Evolutionary conservation across 2,797 vertebrate genomes (phyloP).

Genomic region (Dendrocincla fuliginosa): DNA sequence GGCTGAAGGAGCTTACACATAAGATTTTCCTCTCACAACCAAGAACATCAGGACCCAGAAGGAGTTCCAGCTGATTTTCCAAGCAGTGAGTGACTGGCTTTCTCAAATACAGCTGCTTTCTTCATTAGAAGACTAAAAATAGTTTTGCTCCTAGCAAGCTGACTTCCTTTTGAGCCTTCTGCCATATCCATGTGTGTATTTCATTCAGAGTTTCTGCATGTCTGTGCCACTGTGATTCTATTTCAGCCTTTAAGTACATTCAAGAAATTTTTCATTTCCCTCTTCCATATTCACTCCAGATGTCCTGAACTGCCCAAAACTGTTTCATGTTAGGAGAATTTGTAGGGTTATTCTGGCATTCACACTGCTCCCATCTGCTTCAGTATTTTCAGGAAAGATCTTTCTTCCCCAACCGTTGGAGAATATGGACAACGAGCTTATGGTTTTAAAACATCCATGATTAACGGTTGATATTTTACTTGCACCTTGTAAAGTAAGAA

Average conservation of each 20-base stretch:
- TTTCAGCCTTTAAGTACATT: slow-evolving; percentile 68
- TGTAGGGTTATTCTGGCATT: slow-evolving; percentile 49
- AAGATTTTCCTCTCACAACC: slow-evolving; percentile 54
- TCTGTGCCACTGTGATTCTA: slow-evolving; percentile 70
- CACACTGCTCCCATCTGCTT: slow-evolving; percentile 44
- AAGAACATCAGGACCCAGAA: slow-evolving; percentile 63
- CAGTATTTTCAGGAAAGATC: slow-evolving; percentile 68
- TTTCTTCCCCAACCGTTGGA: slow-evolving; percentile 30
- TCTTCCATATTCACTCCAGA: slow-evolving; percentile 53
- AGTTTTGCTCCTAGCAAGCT: slow-evolving; percentile 67
- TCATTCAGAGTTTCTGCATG: slow-evolving; percentile 74
- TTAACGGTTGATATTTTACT: not conserved
- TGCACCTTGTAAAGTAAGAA: not conserved
- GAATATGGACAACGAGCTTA: slow-evolving; percentile 7
- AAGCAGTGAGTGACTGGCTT: slow-evolving; percentile 62
- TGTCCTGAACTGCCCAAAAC: slow-evolving; percentile 58
- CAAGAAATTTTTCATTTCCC: slow-evolving; percentile 70
- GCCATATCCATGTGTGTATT: slow-evolving; percentile 72
- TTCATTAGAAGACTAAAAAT: slow-evolving; percentile 79
- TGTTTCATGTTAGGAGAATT: slow-evolving; percentile 43
- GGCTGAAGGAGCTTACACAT: slow-evolving; percentile 46
- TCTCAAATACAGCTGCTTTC: slow-evolving; percentile 76
- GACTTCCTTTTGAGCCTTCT: slow-evolving; percentile 75
- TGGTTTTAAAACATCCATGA: not conserved
- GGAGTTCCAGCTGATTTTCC: slow-evolving; percentile 71